Evolutionary conservation across 2,888 invertebrate species (phyloP).

Genomic region (Horisme vitalbata): DNA sequence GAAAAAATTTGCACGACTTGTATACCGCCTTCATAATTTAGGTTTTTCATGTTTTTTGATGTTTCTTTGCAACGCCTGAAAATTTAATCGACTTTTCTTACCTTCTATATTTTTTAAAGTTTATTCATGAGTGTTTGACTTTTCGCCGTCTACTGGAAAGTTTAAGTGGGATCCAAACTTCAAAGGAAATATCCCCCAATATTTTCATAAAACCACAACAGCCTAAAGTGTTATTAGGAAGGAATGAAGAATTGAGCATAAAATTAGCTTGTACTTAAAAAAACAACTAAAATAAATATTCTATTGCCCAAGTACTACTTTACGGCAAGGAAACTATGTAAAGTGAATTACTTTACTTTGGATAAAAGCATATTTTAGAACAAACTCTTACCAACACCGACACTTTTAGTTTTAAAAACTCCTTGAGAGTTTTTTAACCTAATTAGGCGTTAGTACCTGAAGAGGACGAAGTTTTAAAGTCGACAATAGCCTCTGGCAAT

Average conservation of each 20-base stretch:
- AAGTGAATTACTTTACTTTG: slow-evolving; percentile 8
- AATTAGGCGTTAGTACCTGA: slow-evolving; percentile 29
- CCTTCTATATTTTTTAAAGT: slow-evolving; percentile 20
- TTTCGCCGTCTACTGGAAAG: slow-evolving; percentile 16
- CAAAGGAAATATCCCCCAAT: slow-evolving; percentile 9
- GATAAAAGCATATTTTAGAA: slow-evolving; percentile 30
- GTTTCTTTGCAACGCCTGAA: slow-evolving; percentile 21
- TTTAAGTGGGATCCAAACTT: slow-evolving; percentile 14
- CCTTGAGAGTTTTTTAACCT: slow-evolving; percentile 24
- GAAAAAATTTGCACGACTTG: no score
- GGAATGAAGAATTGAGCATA: background rate
- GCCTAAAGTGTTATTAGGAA: background rate
- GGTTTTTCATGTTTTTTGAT: background rate
- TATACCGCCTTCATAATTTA: no score
- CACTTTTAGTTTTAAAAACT: slow-evolving; percentile 26
- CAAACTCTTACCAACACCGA: slow-evolving; percentile 15
- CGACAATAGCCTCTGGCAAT: background rate
- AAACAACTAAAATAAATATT: no score
- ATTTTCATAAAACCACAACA: slow-evolving; percentile 7
- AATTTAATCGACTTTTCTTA: slow-evolving; percentile 30
- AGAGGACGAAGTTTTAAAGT: slow-evolving; percentile 13
- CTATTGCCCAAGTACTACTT: no score
- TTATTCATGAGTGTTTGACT: slow-evolving; percentile 12
- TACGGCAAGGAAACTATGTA: background rate
- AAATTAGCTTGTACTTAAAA: no score